Percentiles rank a stretch among this genome's conserved stretches.
These are phyloP conservation scores for Thera obeliscata DNA, from an alignment of 2,888 invertebrate genomes.

Conservation along the genomic window DNA sequence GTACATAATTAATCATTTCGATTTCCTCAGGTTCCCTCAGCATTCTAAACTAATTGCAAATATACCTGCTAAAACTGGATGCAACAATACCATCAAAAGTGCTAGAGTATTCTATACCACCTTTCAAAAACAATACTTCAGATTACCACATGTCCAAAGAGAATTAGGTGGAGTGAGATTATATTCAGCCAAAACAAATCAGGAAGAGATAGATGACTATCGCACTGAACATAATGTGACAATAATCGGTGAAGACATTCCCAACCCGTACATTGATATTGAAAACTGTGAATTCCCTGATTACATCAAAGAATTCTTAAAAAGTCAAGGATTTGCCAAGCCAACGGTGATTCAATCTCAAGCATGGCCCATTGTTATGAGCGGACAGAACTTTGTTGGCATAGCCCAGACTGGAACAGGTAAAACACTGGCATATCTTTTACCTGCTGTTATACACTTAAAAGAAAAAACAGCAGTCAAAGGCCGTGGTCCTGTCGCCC, in stretches of 20 bases:
- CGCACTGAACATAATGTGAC: slow-evolving; percentile 88
- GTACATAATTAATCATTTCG: neutral
- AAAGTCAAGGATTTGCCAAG: slow-evolving; percentile 86
- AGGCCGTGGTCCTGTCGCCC: slow-evolving; percentile 91
- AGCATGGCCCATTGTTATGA: slow-evolving; percentile 93
- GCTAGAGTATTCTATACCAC: slow-evolving; percentile 46
- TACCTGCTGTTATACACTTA: slow-evolving; percentile 93
- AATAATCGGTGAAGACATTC: slow-evolving; percentile 87
- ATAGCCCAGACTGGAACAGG: slow-evolving; percentile 94
- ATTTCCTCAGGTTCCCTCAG: slow-evolving; percentile 52
- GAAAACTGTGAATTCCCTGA: slow-evolving; percentile 90
- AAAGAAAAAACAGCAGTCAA: slow-evolving; percentile 88
- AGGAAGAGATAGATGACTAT: slow-evolving; percentile 85
- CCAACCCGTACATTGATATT: slow-evolving; percentile 90
- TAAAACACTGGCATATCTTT: slow-evolving; percentile 90
- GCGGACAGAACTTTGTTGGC: slow-evolving; percentile 92
- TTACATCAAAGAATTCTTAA: slow-evolving; percentile 86
- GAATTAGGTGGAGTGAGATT: slow-evolving; percentile 42
- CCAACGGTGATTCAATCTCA: slow-evolving; percentile 94
- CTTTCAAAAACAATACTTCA: slow-evolving; percentile 40
- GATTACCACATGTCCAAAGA: slow-evolving; percentile 35
- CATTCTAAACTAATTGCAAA: slow-evolving; percentile 45
- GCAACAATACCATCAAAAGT: slow-evolving; percentile 44
- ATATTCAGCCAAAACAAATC: slow-evolving; percentile 62
- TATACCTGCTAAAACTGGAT: slow-evolving; percentile 37